phyloP scores from a whole-genome alignment of 23 tunicate genomes.

The Oikopleura dioica region DNA sequence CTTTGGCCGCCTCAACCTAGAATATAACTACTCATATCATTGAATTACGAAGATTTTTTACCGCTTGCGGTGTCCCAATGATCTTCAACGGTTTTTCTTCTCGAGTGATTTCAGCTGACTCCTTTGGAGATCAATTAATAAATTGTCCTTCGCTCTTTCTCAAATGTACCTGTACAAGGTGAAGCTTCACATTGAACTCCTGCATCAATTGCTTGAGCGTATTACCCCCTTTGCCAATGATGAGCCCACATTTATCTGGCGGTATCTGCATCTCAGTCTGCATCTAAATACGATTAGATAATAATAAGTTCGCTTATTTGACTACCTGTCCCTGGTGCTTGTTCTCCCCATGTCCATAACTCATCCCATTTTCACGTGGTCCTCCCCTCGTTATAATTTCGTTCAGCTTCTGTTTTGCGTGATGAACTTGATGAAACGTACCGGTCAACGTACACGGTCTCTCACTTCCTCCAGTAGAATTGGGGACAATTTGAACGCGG shows the following conservation, averaged over 20 bases:
- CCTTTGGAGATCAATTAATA: no score
- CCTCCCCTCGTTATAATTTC: slow-evolving; percentile 10
- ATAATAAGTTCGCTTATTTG: slow-evolving; percentile 10
- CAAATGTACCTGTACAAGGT: background rate
- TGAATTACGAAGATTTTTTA: background rate
- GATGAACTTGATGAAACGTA: slow-evolving; percentile 77
- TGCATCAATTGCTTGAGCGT: slow-evolving; percentile 31
- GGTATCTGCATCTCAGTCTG: slow-evolving; percentile 35
- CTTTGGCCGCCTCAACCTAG: background rate
- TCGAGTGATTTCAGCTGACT: background rate
- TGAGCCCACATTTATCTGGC: slow-evolving; percentile 87
- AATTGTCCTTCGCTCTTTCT: no score
- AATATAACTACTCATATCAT: background rate
- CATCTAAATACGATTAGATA: background rate
- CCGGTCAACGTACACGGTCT: slow-evolving; percentile 93
- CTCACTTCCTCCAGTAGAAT: slow-evolving; percentile 46
- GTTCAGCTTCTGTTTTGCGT: slow-evolving; percentile 16
- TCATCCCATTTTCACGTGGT: slow-evolving; percentile 12
- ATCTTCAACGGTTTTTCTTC: background rate
- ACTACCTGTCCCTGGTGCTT: background rate
- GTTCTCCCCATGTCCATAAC: background rate
- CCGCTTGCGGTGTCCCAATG: background rate
- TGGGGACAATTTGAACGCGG: slow-evolving; percentile 73
- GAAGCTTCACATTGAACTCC: background rate
- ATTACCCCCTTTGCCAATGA: slow-evolving; percentile 92